phyloP scores from a whole-genome alignment of 2,797 vertebrate species.

The Lagorchestes hirsutus region DNA sequence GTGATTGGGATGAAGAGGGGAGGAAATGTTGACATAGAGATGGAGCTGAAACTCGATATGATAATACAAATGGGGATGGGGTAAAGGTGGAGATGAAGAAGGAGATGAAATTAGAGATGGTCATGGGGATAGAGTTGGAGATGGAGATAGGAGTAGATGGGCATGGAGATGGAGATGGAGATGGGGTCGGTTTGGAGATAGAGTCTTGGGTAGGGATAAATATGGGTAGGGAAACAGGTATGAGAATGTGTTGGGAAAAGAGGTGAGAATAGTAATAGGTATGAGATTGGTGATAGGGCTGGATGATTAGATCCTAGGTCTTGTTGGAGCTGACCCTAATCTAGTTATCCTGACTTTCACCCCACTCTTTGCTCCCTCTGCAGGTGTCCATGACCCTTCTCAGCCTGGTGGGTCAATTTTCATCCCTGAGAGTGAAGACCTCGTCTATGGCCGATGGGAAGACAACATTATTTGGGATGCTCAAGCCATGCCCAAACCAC shows the following conservation, averaged over 20 bases:
- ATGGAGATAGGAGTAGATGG: too few relatives aligned
- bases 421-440: conserved; percentile 95
- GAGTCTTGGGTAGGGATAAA: not conserved
- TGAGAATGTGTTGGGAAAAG: not conserved
- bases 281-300: not conserved
- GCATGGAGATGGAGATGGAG: not conserved
- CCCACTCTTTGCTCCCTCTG: not conserved
- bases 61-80: not conserved
- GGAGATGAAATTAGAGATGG: not conserved
- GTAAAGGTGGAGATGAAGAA: not conserved
- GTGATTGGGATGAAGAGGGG: not conserved
- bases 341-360: not conserved
- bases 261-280: not conserved
- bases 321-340: not conserved
- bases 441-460: conserved; percentile 96
- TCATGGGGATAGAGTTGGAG: not conserved
- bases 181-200: not conserved
- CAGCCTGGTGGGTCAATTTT: conserved; percentile 95
- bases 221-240: not conserved
- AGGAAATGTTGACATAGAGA: not conserved
- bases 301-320: not conserved
- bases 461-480: conserved; percentile 98
- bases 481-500: conserved; percentile 92
- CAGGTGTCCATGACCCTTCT: conserved; percentile 91
- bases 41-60: not conserved